Conservation (phyloP, 2,113 vertebrate species). For the Sylvia atricapilla region DNA sequence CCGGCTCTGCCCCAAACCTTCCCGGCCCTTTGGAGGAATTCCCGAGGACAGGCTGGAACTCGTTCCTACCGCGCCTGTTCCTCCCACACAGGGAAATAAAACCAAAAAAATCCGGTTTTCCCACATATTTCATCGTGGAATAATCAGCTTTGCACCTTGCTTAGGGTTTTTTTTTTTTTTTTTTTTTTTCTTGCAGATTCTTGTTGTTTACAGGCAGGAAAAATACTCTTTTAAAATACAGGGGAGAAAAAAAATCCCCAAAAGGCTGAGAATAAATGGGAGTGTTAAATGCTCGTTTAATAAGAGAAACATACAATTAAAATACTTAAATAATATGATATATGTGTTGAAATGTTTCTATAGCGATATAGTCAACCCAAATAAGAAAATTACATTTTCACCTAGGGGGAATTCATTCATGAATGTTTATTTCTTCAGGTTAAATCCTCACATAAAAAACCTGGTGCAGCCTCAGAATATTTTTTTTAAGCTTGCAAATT, state of each 20-base stretch:
- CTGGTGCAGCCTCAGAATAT: accelerated
- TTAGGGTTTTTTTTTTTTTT: neutral
- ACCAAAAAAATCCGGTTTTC: neutral
- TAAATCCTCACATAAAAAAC: neutral
- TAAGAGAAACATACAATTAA: neutral
- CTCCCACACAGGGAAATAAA: neutral
- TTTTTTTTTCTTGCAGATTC: neutral
- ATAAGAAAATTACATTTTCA: neutral
- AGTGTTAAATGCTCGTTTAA: neutral
- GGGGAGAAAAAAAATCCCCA: accelerated
- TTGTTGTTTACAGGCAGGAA: neutral
- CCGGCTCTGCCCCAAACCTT: neutral
- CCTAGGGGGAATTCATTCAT: neutral
- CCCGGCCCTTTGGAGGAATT: neutral
- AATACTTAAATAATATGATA: neutral
- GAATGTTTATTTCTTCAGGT: neutral
- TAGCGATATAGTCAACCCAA: neutral
- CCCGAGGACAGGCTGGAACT: neutral
- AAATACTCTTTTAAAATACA: neutral
- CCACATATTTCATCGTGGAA: neutral
- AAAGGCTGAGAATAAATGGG: neutral
- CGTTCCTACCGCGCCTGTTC: neutral
- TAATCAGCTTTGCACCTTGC: neutral
- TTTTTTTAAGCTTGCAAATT: neutral
- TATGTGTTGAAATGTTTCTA: neutral